Percentiles rank a stretch among this genome's conserved stretches.
These are phyloP conservation scores for Ernsta delagoae DNA, from an alignment of 2,888 invertebrate species.

Conservation along the genomic window DNA sequence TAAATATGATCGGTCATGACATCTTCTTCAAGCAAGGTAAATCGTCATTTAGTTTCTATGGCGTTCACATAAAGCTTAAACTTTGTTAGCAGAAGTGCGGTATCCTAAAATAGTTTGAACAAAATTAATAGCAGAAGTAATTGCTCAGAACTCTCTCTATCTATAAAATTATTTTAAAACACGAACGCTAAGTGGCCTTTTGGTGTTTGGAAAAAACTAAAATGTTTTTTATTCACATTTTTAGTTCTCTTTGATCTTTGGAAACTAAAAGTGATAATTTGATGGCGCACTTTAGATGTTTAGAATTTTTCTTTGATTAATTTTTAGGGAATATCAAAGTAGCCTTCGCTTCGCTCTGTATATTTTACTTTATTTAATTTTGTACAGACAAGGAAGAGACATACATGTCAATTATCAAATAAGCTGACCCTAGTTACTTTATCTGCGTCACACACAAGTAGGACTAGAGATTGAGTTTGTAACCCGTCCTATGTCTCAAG, in stretches of 20 bases:
- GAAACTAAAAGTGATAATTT: slow-evolving; percentile 27
- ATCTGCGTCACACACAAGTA: too few relatives aligned
- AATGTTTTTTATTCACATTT: slow-evolving; percentile 8
- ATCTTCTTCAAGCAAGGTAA: background rate
- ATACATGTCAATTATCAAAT: too few relatives aligned
- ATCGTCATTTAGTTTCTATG: background rate
- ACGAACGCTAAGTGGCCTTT: slow-evolving; percentile 25
- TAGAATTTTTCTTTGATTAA: slow-evolving; percentile 3
- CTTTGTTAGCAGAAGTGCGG: background rate
- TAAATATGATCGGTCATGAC: too few relatives aligned
- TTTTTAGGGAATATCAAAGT: background rate
- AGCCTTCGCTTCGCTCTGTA: background rate
- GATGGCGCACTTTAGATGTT: slow-evolving; percentile 20
- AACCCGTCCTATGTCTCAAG: too few relatives aligned
- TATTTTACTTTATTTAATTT: background rate
- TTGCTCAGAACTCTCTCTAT: slow-evolving; percentile 23
- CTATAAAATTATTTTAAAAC: slow-evolving; percentile 25
- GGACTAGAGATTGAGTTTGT: too few relatives aligned
- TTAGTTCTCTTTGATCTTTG: slow-evolving; percentile 22
- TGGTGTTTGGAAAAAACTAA: slow-evolving; percentile 22
- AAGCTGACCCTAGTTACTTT: too few relatives aligned
- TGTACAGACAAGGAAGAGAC: too few relatives aligned
- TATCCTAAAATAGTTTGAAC: slow-evolving; percentile 16
- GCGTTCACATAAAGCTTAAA: background rate
- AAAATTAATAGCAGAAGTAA: slow-evolving; percentile 30